Evolutionary conservation across 2,113 vertebrate species (phyloP).

Genomic region (Cebidichthys violaceus): DNA sequence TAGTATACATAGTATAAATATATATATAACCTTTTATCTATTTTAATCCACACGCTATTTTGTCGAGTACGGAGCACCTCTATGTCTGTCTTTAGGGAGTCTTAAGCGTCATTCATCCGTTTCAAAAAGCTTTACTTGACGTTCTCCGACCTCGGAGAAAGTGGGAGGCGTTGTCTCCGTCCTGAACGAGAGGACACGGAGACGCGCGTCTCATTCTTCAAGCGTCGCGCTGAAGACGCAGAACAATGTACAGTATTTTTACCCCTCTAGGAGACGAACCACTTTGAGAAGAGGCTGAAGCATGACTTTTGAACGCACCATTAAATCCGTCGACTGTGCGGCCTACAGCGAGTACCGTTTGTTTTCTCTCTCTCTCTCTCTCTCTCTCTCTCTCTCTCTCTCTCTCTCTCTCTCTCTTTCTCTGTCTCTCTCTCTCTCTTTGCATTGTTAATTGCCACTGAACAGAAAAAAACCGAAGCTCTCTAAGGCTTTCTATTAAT

Average conservation of each 20-base stretch:
- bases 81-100: conserved; percentile 55
- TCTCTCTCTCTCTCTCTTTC: conserved; percentile 59
- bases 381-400: conserved; percentile 55
- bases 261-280: conserved; percentile 68
- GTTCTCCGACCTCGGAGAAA: conserved; percentile 48
- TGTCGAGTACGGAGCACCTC: conserved; percentile 70
- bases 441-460: conserved; percentile 76
- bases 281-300: conserved; percentile 63
- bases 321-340: conserved; percentile 23
- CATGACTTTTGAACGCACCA: conserved; percentile 38
- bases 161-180: conserved; percentile 63
- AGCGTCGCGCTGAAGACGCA: background rate
- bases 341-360: conserved; percentile 15
- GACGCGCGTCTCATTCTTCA: conserved; percentile 15
- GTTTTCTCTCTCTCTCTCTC: conserved; percentile 45
- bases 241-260: conserved; percentile 73
- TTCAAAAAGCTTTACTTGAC: conserved; percentile 65
- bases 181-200: conserved; percentile 20
- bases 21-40: conserved; percentile 71
- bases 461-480: conserved; percentile 62
- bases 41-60: conserved; percentile 77
- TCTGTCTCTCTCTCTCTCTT: conserved; percentile 55
- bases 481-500: conserved; percentile 59
- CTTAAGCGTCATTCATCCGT: conserved; percentile 52
- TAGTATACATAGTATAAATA: conserved; percentile 67